phyloP scores from a whole-genome alignment of 2,113 vertebrate genomes.

The Cyanistes caeruleus region DNA sequence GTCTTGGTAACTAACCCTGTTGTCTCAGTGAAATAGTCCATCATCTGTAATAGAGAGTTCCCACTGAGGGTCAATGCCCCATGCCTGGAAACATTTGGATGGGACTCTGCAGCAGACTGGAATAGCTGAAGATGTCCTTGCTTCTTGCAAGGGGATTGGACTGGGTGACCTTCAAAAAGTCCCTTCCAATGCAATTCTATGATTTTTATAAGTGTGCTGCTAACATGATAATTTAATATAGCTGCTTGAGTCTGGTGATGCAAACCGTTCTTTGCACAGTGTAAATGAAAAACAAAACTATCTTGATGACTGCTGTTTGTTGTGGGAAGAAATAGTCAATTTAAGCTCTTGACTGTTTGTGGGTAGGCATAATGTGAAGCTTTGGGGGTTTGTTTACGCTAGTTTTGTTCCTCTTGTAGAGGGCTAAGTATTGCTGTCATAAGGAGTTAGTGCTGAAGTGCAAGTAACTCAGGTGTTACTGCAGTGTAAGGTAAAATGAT shows the following conservation, averaged over 20 bases:
- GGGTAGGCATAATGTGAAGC: background rate
- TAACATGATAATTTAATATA: background rate
- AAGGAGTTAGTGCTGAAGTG: background rate
- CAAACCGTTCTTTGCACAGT: background rate
- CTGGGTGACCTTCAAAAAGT: background rate
- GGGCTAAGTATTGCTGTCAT: background rate
- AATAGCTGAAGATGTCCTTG: background rate
- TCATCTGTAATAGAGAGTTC: background rate
- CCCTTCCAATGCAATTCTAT: background rate
- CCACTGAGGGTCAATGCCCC: background rate
- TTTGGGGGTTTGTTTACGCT: background rate
- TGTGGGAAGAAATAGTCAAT: background rate
- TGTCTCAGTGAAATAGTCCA: background rate
- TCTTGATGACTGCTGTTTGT: background rate
- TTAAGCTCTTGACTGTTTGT: background rate
- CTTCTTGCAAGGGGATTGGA: background rate
- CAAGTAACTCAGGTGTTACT: background rate
- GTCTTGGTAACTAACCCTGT: background rate
- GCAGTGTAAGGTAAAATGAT: background rate
- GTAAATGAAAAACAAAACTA: background rate
- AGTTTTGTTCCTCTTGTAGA: background rate
- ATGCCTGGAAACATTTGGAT: background rate
- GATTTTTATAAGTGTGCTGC: background rate
- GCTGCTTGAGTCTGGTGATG: background rate
- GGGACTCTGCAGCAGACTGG: background rate